Conservation (phyloP, 2,797 vertebrate species). For the Sebastes nivosus region DNA sequence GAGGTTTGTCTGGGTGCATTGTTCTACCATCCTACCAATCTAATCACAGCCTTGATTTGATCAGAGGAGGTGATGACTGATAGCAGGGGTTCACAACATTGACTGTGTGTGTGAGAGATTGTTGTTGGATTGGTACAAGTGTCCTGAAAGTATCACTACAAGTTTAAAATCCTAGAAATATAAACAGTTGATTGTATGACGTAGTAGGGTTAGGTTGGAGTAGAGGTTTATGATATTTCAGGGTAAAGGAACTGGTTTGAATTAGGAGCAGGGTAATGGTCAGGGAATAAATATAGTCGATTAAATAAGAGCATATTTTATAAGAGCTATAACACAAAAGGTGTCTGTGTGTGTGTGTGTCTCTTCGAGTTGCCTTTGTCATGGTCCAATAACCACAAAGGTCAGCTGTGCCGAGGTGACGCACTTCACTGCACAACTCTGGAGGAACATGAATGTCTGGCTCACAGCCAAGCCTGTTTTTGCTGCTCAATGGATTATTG, state of each 20-base stretch:
- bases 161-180: not conserved
- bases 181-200: not conserved
- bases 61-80: slow-evolving; percentile 1
- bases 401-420: slow-evolving; percentile 69
- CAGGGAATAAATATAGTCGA: not conserved
- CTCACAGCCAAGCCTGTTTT: slow-evolving; percentile 55
- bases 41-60: slow-evolving; percentile 9
- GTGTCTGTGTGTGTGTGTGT: slow-evolving; percentile 5
- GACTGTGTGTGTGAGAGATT: not conserved
- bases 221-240: not conserved
- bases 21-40: not conserved
- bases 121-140: not conserved
- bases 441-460: slow-evolving; percentile 74
- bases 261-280: not conserved
- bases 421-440: slow-evolving; percentile 58
- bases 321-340: slow-evolving; percentile 11
- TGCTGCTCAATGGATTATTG: slow-evolving; percentile 77
- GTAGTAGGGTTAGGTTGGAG: not conserved
- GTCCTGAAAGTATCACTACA: not conserved
- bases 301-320: not conserved
- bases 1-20: not conserved
- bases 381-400: slow-evolving; percentile 62
- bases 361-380: slow-evolving; percentile 41
- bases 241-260: not conserved
- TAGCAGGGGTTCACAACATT: not conserved